A percentile compares a stretch with the other conserved stretches of the same genome.
phyloP scores from a whole-genome alignment of 2,113 vertebrate genomes.

The Pantherophis guttatus region DNA sequence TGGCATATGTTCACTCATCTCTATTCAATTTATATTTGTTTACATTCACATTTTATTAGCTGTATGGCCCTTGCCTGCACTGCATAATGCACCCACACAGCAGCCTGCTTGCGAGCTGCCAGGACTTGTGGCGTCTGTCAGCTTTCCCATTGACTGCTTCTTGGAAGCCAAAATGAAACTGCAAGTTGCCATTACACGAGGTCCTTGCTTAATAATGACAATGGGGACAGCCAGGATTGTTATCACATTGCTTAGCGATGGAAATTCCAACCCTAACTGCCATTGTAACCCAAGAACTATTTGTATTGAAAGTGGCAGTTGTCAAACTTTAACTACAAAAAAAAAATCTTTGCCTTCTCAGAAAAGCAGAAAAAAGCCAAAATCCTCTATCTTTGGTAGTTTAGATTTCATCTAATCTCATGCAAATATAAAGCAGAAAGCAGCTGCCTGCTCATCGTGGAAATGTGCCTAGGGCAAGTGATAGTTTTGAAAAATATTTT shows the following conservation, averaged over 20 bases:
- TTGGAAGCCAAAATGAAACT: not conserved
- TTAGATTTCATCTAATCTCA: not conserved
- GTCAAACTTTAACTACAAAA: not conserved
- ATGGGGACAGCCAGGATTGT: not conserved
- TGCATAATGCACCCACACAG: not conserved
- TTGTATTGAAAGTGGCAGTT: not conserved
- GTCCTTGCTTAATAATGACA: not conserved
- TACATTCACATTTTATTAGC: not conserved
- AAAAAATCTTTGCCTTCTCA: not conserved
- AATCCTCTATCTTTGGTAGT: not conserved
- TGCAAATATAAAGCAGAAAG: not conserved
- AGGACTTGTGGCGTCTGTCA: not conserved
- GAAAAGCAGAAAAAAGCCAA: not conserved
- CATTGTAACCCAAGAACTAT: not conserved
- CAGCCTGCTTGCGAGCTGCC: not conserved
- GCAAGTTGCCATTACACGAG: not conserved
- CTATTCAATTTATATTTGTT: not conserved
- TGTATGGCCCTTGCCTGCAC: not conserved
- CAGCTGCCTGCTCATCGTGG: conserved; percentile 9
- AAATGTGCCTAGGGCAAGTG: conserved; percentile 35
- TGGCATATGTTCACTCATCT: not conserved
- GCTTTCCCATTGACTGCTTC: not conserved
- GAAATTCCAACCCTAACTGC: not conserved
- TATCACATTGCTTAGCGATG: not conserved
- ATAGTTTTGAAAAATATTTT: conserved; percentile 55